Evolutionary conservation across 1,140 invertebrate species (phyloP).

Genomic region (Heliothis virescens): DNA sequence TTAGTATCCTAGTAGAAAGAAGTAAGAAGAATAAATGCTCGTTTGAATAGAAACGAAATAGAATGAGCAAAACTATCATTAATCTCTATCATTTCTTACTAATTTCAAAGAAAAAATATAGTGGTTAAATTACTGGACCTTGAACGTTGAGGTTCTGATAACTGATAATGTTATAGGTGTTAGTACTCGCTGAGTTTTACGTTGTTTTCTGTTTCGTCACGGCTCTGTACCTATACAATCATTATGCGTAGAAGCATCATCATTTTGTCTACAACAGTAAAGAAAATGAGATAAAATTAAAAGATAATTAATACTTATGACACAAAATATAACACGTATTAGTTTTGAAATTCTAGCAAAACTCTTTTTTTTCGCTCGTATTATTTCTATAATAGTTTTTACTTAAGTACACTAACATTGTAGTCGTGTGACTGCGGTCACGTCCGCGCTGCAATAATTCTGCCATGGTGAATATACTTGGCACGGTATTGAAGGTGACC

Average conservation of each 20-base stretch:
- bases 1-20: too few relatives aligned
- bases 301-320: too few relatives aligned
- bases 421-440: not conserved
- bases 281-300: too few relatives aligned
- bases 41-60: too few relatives aligned
- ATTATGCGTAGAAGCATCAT: too few relatives aligned
- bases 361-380: too few relatives aligned
- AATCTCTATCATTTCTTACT: not conserved
- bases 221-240: not conserved
- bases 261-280: too few relatives aligned
- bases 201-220: conserved; percentile 1
- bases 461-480: conserved; percentile 45
- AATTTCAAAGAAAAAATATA: conserved; percentile 1
- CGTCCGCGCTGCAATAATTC: conserved; percentile 5
- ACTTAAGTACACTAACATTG: not conserved
- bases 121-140: not conserved
- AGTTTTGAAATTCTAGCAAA: not conserved
- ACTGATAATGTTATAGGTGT: not conserved
- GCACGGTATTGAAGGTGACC: conserved; percentile 66
- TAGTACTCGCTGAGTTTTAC: not conserved
- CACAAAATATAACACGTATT: too few relatives aligned
- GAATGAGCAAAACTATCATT: not conserved
- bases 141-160: conserved; percentile 2
- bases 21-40: too few relatives aligned
- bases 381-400: not conserved